Evolutionary conservation across 2,888 invertebrate species (phyloP), one percentile per base, ranked within the genome.

Genomic region (Tenthredo distinguenda): DNA sequence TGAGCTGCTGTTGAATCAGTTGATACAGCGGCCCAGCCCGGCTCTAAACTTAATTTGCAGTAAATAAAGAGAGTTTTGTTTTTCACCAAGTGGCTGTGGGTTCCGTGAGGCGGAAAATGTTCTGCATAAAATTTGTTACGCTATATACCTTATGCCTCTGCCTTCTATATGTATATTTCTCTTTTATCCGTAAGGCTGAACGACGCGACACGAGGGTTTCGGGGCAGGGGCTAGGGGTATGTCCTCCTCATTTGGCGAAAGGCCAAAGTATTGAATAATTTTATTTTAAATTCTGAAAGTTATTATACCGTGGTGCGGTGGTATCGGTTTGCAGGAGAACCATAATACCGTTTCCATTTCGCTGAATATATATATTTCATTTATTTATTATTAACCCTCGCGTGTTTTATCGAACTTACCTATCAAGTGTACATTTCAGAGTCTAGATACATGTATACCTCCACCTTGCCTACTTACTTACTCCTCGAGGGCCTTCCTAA

Each of bases 251-350:
- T 77, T 77, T 77, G 77, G 77, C 77, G 26, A 47, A 55, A 31
- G 31, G 77, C 55, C 77, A 77, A 77, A 34, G 77, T 77, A 77
- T 55, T 77, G 55, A 77, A 77, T 77, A 77, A 77, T 77, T 31
- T 77, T 18, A 77, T 77, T 50, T 50, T 47, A 77, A 77, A 77
- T 77, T 77, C 72, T 18, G 12, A 31, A 77, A 18, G 47, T 26
- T 76, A 68, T 68, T n/a, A 55, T 55, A n/a, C 6, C 18, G n/a
- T 55, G n/a, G 71, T 2, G n/a, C n/a, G n/a, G 71, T 2, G 71
- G 10, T 31, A n/a, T 34, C 68, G 18, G 18, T 31, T 26, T 34
- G 6, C 15, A 15, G 31, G 10, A 72, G 15, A n/a, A 37, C 6
- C 37, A 26, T 26, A 26, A 26, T 26, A 7, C 76, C 47, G 10